These are phyloP conservation scores for Sorex maritimensis DNA, from an alignment of 2,797 vertebrate species.

Conservation along the genomic window DNA sequence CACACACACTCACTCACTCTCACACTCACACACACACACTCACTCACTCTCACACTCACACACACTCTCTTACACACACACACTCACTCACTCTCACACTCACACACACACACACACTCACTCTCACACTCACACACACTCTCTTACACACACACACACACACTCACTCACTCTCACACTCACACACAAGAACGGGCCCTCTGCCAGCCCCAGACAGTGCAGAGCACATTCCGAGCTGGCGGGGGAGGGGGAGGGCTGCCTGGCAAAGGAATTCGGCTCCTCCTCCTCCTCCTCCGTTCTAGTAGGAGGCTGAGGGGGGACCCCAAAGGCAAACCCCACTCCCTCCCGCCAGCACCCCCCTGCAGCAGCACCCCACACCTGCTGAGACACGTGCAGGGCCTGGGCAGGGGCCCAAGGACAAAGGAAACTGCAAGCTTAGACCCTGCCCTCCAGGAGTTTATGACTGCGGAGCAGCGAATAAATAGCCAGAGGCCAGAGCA, in stretches of 20 bases:
- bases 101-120: not conserved
- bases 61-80: too few relatives aligned
- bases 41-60: too few relatives aligned
- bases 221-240: slow-evolving; percentile 1
- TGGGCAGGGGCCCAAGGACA: not conserved
- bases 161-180: too few relatives aligned
- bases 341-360: not conserved
- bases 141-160: not conserved
- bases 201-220: too few relatives aligned
- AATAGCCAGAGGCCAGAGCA: not conserved
- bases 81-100: too few relatives aligned
- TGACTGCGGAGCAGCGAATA: not conserved
- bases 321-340: slow-evolving; percentile 28
- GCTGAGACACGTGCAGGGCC: not conserved
- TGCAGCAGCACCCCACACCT: not conserved
- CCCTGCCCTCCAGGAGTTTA: not conserved
- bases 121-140: not conserved
- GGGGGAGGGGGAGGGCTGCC: not conserved
- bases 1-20: too few relatives aligned
- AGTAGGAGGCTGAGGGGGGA: slow-evolving; percentile 7
- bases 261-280: slow-evolving; percentile 41
- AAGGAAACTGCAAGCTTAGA: too few relatives aligned
- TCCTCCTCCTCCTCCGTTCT: not conserved
- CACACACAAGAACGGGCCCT: too few relatives aligned
- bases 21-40: not conserved